Evolutionary conservation across 2,888 invertebrate species (phyloP), one percentile per base, ranked within the genome.

Genomic region (Tryphoninae sp.): DNA sequence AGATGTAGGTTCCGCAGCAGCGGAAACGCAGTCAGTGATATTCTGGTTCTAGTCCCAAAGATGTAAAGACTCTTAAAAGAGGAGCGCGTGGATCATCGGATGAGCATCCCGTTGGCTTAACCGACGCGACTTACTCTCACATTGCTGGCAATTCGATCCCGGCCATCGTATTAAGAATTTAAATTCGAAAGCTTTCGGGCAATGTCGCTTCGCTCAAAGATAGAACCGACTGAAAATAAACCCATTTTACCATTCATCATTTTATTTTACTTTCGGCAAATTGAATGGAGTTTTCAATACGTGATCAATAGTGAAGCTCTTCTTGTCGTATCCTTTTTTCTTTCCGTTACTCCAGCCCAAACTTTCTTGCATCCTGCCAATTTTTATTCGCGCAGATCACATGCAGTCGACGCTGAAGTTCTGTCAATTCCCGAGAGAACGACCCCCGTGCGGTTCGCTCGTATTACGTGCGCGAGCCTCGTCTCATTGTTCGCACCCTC

Each of bases 401-500:
- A 40, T 16, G 64, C 67, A 51, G 51, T 59, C 67, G 72, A 49
- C 9, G 49, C 23, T 26, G 22, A 19, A 58, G 59, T 68, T 68
- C 45, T 23, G 23, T 65, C 51, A 2, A 26, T 65, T 53, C 65
- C 22, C 65, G 11, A 68, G 61, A 72, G 49, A 26, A 49, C 13
- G 16, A 19, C 19, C 42, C 55, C 23, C 59, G 9, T n/a, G 9
- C 33, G 71, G 51, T 68, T 49, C 49, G 42, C 64, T 65, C 53
- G 51, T 42, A 78, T 81, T 81, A 19, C 78, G 78, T 78, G 69
- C 73, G 73, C 81, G 69, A 64, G 22, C 59, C 69, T 69, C 65
- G 51, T 68, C 45, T 51, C 78, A 74, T 81, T 81, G 81, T 81
- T 81, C 73, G 74, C 81, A 78, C 73, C 76, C 68, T 53, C 59